phyloP scores from a whole-genome alignment of 1,140 invertebrate genomes.

The Ridgeia piscesae region DNA sequence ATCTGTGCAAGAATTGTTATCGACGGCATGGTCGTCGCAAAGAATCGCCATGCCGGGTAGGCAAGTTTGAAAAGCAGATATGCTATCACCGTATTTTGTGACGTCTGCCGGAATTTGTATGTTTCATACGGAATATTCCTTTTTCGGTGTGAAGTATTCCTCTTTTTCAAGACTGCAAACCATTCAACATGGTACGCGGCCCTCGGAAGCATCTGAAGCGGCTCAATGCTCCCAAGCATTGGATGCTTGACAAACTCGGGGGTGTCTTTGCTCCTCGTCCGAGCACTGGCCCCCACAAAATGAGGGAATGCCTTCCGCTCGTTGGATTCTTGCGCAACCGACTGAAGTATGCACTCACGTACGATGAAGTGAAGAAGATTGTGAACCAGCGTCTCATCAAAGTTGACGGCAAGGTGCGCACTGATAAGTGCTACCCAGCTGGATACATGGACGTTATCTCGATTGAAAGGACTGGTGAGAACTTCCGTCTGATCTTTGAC shows the following conservation, averaged over 20 bases:
- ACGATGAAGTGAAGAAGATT: constrained; percentile 95
- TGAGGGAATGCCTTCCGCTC: constrained; percentile 93
- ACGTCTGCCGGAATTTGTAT: too few relatives aligned
- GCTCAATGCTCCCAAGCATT: constrained; percentile 97
- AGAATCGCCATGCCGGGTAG: too few relatives aligned
- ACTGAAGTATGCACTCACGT: constrained; percentile 96
- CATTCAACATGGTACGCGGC: constrained; percentile 73
- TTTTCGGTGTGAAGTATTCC: too few relatives aligned
- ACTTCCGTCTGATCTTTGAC: constrained; percentile 97
- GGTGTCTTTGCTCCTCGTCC: constrained; percentile 96
- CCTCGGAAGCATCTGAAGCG: constrained; percentile 99
- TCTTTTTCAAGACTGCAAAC: neutral
- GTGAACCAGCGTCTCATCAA: constrained; percentile 98
- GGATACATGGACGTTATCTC: constrained; percentile 99
- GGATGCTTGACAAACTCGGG: constrained; percentile 99
- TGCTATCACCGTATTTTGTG: too few relatives aligned
- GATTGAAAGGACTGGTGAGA: constrained; percentile 97
- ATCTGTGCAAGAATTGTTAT: too few relatives aligned
- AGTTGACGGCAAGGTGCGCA: constrained; percentile 97
- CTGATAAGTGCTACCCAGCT: constrained; percentile 94
- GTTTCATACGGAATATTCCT: too few relatives aligned
- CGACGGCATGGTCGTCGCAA: too few relatives aligned
- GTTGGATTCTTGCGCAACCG: constrained; percentile 96
- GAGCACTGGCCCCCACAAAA: constrained; percentile 95
- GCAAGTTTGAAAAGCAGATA: too few relatives aligned